A percentile compares a stretch with the other conserved stretches of the same genome.
phyloP scores from a whole-genome alignment of 2,888 invertebrate species.

The Gryllus longicercus region DNA sequence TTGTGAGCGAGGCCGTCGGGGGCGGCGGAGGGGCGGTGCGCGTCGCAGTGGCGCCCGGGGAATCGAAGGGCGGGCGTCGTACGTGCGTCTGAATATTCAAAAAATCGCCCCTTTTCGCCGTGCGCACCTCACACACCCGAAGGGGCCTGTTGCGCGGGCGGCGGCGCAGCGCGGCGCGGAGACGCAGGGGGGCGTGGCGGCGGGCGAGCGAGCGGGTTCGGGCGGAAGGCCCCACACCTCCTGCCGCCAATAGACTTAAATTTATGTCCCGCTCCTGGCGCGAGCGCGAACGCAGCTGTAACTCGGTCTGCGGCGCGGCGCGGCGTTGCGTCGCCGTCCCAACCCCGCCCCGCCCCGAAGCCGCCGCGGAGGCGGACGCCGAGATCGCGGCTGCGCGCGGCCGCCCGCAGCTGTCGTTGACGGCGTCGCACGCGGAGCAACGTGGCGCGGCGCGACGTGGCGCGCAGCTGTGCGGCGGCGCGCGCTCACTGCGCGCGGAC shows the following conservation, averaged over 20 bases:
- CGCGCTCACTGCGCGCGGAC: not conserved
- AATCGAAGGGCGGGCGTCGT: constrained; percentile 11
- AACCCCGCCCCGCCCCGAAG: too few species aligned
- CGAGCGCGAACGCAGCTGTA: not conserved
- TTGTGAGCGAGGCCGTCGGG: too few species aligned
- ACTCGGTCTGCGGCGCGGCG: constrained; percentile 8
- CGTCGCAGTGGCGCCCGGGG: not conserved
- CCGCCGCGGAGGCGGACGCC: too few species aligned
- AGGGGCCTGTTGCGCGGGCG: not conserved
- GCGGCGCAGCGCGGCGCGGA: not conserved
- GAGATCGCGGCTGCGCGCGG: too few species aligned
- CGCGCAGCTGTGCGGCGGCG: not conserved
- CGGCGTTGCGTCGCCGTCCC: not conserved
- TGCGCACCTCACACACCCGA: not conserved
- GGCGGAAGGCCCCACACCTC: not conserved
- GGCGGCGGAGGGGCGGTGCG: too few species aligned
- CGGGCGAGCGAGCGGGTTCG: not conserved
- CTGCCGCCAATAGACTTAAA: not conserved
- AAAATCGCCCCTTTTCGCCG: not conserved
- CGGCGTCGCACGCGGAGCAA: not conserved
- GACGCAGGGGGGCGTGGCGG: not conserved
- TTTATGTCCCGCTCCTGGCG: not conserved
- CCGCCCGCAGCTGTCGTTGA: not conserved
- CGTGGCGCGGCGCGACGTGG: too few species aligned
- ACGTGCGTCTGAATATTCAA: constrained; percentile 17